Base-by-base conservation (phyloP, 2,888 invertebrate species). In the Metallyticus violacea region DNA sequence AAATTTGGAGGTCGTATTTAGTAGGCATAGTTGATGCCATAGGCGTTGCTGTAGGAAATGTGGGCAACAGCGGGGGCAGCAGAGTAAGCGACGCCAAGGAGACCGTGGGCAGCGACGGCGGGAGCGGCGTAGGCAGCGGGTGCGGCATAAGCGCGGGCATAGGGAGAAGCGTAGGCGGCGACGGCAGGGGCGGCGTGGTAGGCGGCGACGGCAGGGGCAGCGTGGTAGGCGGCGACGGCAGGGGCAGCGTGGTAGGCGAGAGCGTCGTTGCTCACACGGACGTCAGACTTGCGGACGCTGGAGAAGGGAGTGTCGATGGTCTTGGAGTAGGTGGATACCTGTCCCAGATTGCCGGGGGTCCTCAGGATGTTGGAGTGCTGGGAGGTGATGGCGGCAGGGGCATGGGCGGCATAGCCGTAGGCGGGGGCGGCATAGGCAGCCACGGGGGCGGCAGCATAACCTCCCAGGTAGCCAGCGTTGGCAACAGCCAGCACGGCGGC, bases 291-390 rank as follows among this genome's bases (percentile, higher is more conserved):
- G 90, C 95, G 94, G 80, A 95, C 95, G 90, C 95, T 95, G 85
- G 95, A 95, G 93, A 94, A 96, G 9, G 96, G 95, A 2, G 96
- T 96, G 91, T 95, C 95, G 89, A 96, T 94, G 88, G 95, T 94
- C 91, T 95, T 96, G 26, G 94, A 93, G 91, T 94, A 95, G 83
- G 95, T 95, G 25, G 96, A 95, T 87, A 95, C 93, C 88, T 92
- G 91, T 88, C 95, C 95, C 88, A 96, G 92, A 91, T 96, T 96
- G 89, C 95, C 96, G 87, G 93, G 94, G 83, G 94, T 93, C 88
- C 95, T 92, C 89, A 94, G 91, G 89, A 89, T 89, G 89, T 86
- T 89, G 87, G 89, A 86, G 79, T 87, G 86, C 86, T 89, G 87
- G 86, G 88, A 84, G 84, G 89, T 88, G 88, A 89, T 88, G 85